Percentiles rank a stretch among this genome's conserved stretches.
These are phyloP conservation scores for Phataginus tetradactyla DNA, from an alignment of 2,797 vertebrate species.

Conservation along the genomic window DNA sequence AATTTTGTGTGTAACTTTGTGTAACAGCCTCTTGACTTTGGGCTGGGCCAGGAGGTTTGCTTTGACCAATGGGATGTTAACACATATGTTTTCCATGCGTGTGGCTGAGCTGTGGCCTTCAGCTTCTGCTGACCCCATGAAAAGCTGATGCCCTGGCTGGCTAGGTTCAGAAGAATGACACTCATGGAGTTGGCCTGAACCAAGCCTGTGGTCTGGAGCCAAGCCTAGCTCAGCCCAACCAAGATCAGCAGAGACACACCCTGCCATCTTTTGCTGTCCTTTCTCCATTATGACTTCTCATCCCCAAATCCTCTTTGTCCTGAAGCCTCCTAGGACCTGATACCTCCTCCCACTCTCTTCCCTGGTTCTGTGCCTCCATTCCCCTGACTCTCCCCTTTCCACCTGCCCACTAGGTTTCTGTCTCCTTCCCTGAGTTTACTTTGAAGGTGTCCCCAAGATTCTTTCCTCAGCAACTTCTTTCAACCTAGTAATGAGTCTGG, in stretches of 20 bases:
- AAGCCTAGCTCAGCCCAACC: background rate
- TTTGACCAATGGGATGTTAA: background rate
- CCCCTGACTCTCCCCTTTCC: background rate
- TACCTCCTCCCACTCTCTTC: background rate
- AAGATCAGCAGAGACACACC: background rate
- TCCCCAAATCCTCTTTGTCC: background rate
- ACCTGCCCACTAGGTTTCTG: background rate
- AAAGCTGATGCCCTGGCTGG: background rate
- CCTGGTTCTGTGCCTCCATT: background rate
- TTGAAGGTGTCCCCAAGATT: fast-evolving
- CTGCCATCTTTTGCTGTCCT: background rate
- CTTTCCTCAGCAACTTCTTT: background rate
- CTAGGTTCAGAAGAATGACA: background rate
- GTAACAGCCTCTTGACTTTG: background rate
- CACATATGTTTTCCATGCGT: background rate
- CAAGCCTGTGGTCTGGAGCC: background rate
- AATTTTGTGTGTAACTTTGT: background rate
- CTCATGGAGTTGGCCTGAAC: background rate
- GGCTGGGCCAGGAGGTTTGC: background rate
- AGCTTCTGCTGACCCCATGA: background rate
- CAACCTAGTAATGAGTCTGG: background rate
- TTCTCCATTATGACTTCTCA: background rate
- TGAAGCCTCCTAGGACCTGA: background rate
- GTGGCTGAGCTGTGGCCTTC: background rate
- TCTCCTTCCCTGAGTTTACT: background rate